Conservation (phyloP, 2,113 vertebrate species). For the Mungos mungo region DNA sequence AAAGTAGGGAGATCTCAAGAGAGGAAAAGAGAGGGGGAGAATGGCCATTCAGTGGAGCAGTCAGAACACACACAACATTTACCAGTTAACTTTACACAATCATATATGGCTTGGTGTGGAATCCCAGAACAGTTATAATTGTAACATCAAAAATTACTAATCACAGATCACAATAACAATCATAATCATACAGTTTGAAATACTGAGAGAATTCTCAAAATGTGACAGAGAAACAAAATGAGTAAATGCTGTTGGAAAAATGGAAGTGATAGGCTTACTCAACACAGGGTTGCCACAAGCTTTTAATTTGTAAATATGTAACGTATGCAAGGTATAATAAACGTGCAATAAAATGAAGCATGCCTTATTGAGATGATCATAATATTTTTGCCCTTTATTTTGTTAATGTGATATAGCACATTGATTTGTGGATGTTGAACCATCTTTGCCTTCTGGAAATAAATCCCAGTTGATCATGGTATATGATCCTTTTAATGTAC, state of each 20-base stretch:
- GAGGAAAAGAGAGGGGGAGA: not conserved
- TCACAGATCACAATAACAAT: not conserved
- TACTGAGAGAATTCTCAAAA: not conserved
- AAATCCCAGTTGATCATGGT: not conserved
- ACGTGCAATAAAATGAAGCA: not conserved
- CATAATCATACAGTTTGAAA: not conserved
- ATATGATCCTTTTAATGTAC: no score
- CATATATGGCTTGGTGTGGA: not conserved
- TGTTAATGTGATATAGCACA: not conserved
- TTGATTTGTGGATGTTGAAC: not conserved
- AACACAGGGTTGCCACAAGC: not conserved
- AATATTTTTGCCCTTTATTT: not conserved
- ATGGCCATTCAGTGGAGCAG: not conserved
- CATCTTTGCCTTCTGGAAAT: not conserved
- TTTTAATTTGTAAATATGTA: not conserved
- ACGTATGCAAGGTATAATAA: not conserved
- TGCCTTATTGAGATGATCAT: not conserved
- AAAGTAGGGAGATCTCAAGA: not conserved
- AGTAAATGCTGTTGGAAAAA: not conserved
- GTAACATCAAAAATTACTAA: not conserved
- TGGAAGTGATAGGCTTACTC: not conserved
- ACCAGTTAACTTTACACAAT: not conserved
- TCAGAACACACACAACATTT: not conserved
- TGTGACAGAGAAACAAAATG: not conserved
- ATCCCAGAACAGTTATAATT: not conserved